A percentile compares a stretch with the other conserved stretches of the same genome.
Conservation (phyloP, 2,888 invertebrate genomes). For the Campoletis raptor region DNA sequence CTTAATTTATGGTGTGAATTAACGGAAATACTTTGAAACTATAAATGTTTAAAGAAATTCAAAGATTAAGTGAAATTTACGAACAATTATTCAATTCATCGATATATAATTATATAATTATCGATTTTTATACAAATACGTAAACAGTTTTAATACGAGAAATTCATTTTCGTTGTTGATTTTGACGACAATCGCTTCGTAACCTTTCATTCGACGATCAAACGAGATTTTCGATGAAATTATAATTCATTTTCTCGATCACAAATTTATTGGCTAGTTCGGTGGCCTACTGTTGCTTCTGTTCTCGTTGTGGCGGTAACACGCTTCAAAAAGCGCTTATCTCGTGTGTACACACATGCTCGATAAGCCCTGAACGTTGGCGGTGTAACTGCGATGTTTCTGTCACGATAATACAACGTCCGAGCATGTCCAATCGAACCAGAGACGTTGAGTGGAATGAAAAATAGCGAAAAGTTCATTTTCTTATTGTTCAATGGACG, state of each 20-base stretch:
- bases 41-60: not conserved
- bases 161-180: not conserved
- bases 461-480: not conserved
- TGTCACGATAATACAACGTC: conserved; percentile 54
- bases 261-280: conserved; percentile 33
- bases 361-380: conserved; percentile 57
- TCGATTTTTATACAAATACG: not conserved
- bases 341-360: conserved; percentile 47
- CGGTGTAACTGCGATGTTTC: conserved; percentile 54
- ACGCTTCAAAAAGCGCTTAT: conserved; percentile 66
- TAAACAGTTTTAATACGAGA: not conserved
- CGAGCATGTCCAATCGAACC: conserved; percentile 38
- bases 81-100: not conserved
- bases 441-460: conserved; percentile 13
- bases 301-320: conserved; percentile 21
- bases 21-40: not conserved
- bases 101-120: conserved; percentile 4
- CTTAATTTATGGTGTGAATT: conserved; percentile 4
- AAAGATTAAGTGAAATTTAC: not conserved
- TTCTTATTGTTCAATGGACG: not conserved
- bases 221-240: not conserved
- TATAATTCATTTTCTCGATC: not conserved
- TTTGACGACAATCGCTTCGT: not conserved
- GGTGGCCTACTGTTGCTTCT: conserved; percentile 16
- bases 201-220: not conserved